These are phyloP conservation scores for Anguilla obscura DNA, from an alignment of 2,797 vertebrate genomes.

Conservation along the genomic window DNA sequence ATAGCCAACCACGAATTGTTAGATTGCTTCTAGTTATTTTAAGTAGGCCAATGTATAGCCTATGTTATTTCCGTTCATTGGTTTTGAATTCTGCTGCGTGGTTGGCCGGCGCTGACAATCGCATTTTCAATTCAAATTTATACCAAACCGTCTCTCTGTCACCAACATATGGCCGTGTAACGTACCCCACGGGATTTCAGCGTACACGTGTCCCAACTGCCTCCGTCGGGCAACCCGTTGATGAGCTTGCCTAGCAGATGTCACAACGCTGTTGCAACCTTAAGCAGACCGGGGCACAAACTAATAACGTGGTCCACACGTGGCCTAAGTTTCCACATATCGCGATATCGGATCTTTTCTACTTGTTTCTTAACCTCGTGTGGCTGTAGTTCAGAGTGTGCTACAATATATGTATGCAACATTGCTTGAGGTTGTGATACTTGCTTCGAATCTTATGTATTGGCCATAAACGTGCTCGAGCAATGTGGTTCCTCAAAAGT, in stretches of 20 bases:
- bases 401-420: background rate
- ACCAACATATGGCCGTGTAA: constrained; percentile 62
- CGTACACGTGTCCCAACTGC: constrained; percentile 45
- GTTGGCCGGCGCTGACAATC: background rate
- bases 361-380: background rate
- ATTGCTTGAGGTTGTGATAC: background rate
- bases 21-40: background rate
- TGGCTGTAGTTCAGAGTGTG: background rate
- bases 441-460: background rate
- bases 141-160: constrained; percentile 31
- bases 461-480: background rate
- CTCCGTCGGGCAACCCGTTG: constrained; percentile 31
- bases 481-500: background rate
- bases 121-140: constrained; percentile 44
- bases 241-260: constrained; percentile 28
- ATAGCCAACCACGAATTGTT: no score
- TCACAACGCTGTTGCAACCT: background rate
- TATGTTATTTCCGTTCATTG: constrained; percentile 50
- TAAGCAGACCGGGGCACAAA: background rate
- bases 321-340: background rate
- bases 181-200: constrained; percentile 52
- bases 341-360: background rate
- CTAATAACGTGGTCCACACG: background rate
- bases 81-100: constrained; percentile 47
- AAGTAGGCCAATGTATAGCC: constrained; percentile 23